Conservation (phyloP, 2,888 invertebrate species). For the Eupithecia subfuscata region DNA sequence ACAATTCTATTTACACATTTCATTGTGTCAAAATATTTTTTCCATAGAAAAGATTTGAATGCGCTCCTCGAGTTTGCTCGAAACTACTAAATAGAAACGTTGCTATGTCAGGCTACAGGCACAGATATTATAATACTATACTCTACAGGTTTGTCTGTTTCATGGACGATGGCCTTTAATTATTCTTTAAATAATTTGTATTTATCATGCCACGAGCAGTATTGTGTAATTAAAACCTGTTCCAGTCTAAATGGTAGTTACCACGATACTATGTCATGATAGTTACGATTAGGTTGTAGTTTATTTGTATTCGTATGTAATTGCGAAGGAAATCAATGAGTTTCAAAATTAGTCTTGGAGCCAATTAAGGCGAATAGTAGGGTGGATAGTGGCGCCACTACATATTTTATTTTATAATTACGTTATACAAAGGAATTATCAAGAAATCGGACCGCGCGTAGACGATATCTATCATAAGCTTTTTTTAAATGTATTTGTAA, state of each 20-base stretch:
- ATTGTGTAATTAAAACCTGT: not conserved
- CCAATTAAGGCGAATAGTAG: too few relatives aligned
- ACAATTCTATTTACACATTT: too few relatives aligned
- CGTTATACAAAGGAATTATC: too few relatives aligned
- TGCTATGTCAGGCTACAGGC: not conserved
- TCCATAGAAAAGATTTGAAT: constrained; percentile 8
- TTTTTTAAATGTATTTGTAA: too few relatives aligned
- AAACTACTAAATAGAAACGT: not conserved
- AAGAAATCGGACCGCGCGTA: too few relatives aligned
- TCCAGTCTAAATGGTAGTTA: not conserved
- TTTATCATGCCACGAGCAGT: constrained; percentile 7
- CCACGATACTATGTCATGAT: not conserved
- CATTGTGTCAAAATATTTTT: not conserved
- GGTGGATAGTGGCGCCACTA: too few relatives aligned
- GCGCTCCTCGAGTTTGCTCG: constrained; percentile 1
- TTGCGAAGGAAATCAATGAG: too few relatives aligned
- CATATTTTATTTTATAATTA: too few relatives aligned
- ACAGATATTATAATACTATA: too few relatives aligned
- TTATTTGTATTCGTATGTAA: too few relatives aligned
- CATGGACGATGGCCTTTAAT: not conserved
- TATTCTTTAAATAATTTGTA: not conserved
- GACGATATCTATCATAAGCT: too few relatives aligned
- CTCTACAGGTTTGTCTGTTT: not conserved
- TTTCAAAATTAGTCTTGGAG: too few relatives aligned
- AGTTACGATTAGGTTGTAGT: not conserved